Base-by-base conservation (phyloP, 2,113 vertebrate species). In the Calyptomena viridis region DNA sequence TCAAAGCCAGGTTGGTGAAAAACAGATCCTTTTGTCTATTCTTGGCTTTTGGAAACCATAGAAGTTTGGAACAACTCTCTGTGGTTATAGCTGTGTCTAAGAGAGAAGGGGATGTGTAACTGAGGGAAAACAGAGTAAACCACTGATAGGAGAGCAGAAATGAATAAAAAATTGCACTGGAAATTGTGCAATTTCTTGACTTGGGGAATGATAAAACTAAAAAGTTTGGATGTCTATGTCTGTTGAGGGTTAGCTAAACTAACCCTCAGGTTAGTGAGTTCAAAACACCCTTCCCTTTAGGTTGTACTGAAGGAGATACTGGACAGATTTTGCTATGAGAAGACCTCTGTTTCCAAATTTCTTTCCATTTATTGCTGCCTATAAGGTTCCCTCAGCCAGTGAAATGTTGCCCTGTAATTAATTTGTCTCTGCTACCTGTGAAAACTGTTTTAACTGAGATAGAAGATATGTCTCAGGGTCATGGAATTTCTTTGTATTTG, bases 381-480 rank as follows among this genome's bases (percentile, higher is more conserved):
- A 9, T 53, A 42, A 23, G 16, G 23, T 67, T 27, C 23, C 27
- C 35, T 87, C 16, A 78, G 60, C 27, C 69, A 69, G 23, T 3
- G 19, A 77, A 59, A 20, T 47, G 23, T 13, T 63, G 16, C n/a
- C 9, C 42, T 50, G 8, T 25, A 50, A 58, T 46, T 74, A 23
- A 69, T 83, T 77, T 88, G 11, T 24, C 67, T 83, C 82, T 56
- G 9, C 37, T 85, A 22, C 17, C 8, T 24, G 23, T 37, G n/a
- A 46, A 63, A 33, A 10, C 4, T 11, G 14, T 59, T 87, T 87
- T 55, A 14, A 37, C 44, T 79, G 78, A 68, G 17, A 25, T 12
- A 37, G 14, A 22, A 64, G 55, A 50, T 1, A 0, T 14, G 1
- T 39, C 50, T 79, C 28, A 31, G 15, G 46, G 9, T 4, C 37